These are phyloP conservation scores for Saturnia pavonia DNA, from an alignment of 2,888 invertebrate genomes.

Conservation along the genomic window DNA sequence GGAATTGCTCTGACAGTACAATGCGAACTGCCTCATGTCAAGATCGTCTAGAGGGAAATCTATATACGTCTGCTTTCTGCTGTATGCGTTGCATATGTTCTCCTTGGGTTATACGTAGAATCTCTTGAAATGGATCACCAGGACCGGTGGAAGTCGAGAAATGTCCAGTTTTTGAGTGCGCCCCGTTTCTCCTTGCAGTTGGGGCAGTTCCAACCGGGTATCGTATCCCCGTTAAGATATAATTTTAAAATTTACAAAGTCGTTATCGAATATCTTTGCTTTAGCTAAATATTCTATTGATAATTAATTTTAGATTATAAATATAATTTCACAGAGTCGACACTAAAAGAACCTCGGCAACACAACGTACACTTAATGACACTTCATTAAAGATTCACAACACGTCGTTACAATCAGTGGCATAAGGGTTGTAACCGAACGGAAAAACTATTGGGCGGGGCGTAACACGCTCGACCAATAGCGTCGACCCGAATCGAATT, in stretches of 20 bases:
- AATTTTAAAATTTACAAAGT: constrained; percentile 78
- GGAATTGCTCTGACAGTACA: constrained; percentile 79
- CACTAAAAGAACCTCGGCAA: constrained; percentile 31
- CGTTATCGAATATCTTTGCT: too few relatives aligned
- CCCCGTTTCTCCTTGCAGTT: constrained; percentile 89
- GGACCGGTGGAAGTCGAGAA: constrained; percentile 90
- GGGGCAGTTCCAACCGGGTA: constrained; percentile 94
- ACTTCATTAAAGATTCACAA: constrained; percentile 69
- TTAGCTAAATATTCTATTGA: too few relatives aligned
- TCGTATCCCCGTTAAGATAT: constrained; percentile 90
- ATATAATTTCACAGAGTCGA: background rate
- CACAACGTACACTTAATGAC: constrained; percentile 54
- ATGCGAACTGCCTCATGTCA: constrained; percentile 88
- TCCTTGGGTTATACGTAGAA: constrained; percentile 82
- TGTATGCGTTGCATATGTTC: constrained; percentile 71
- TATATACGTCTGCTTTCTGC: constrained; percentile 85
- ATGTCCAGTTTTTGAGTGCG: constrained; percentile 93
- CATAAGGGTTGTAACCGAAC: constrained; percentile 43
- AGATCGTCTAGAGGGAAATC: constrained; percentile 92
- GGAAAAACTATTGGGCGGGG: constrained; percentile 19
- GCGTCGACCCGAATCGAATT: constrained; percentile 13
- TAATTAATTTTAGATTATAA: too few relatives aligned
- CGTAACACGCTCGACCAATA: constrained; percentile 25
- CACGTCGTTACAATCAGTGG: constrained; percentile 57
- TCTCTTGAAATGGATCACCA: constrained; percentile 93